A percentile compares a stretch with the other conserved stretches of the same genome.
phyloP scores from a whole-genome alignment of 2,113 vertebrate species.

The Stictonetta naevosa region DNA sequence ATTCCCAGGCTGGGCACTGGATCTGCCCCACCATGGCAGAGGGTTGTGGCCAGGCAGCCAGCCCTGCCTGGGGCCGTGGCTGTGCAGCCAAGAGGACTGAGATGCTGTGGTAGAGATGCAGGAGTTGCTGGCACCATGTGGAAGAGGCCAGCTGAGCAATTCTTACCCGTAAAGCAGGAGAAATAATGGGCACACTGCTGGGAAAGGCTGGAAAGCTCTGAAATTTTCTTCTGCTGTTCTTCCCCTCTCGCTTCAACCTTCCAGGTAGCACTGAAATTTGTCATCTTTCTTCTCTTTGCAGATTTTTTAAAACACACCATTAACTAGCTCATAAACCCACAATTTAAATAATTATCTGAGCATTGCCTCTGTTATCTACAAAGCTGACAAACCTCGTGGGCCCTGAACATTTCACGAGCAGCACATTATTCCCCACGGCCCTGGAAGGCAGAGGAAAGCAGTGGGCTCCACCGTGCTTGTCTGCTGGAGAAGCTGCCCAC shows the following conservation, averaged over 20 bases:
- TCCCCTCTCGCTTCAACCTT: not conserved
- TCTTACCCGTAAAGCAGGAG: not conserved
- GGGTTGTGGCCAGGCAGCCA: not conserved
- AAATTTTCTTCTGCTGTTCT: not conserved
- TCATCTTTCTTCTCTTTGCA: not conserved
- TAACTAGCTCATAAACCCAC: slow-evolving; percentile 20
- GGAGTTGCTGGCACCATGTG: accelerated
- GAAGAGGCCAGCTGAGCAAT: not conserved
- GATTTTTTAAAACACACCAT: slow-evolving; percentile 17
- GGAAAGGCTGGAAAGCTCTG: not conserved
- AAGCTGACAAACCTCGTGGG: slow-evolving; percentile 21
- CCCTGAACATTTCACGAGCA: not conserved
- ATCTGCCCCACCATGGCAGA: not conserved
- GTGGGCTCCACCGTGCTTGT: not conserved
- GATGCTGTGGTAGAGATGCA: accelerated
- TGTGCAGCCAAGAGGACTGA: not conserved
- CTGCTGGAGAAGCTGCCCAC: not conserved
- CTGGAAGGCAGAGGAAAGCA: not conserved
- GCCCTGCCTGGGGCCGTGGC: not conserved
- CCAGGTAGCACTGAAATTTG: not conserved
- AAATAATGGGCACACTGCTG: accelerated
- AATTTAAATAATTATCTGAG: slow-evolving; percentile 12
- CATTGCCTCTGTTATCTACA: not conserved
- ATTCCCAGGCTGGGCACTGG: accelerated
- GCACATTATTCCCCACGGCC: not conserved